Conservation (phyloP, 2,888 invertebrate genomes). For the Nematopogon swammerdamellus region DNA sequence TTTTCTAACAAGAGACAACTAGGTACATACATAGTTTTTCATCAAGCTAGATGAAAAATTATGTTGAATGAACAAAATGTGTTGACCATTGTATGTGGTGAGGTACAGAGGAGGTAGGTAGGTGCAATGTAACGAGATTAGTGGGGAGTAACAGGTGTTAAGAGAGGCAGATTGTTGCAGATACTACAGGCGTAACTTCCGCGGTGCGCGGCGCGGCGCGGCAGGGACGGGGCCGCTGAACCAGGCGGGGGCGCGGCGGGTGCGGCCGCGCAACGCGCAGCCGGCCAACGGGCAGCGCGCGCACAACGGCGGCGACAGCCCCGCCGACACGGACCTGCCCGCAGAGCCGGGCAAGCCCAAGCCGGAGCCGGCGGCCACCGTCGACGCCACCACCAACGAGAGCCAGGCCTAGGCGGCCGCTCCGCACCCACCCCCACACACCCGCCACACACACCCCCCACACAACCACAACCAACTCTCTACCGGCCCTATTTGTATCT, state of each 20-base stretch:
- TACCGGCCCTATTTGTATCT: too few relatives aligned
- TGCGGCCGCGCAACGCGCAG: slow-evolving; percentile 33
- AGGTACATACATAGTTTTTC: too few relatives aligned
- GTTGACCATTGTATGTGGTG: too few relatives aligned
- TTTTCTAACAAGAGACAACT: too few relatives aligned
- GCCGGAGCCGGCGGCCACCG: slow-evolving; percentile 33
- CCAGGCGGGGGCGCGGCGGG: slow-evolving; percentile 35
- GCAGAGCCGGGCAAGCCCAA: slow-evolving; percentile 28
- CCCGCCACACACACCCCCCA: too few relatives aligned
- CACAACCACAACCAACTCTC: too few relatives aligned
- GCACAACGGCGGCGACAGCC: slow-evolving; percentile 30
- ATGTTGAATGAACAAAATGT: too few relatives aligned
- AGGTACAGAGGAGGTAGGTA: too few relatives aligned
- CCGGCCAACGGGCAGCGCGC: slow-evolving; percentile 20
- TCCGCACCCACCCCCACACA: too few relatives aligned
- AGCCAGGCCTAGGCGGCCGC: slow-evolving; percentile 46
- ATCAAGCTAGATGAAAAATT: too few relatives aligned
- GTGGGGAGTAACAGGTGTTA: too few relatives aligned
- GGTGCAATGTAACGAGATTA: too few relatives aligned
- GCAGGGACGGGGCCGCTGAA: slow-evolving; percentile 40
- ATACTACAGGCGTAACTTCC: slow-evolving; percentile 74
- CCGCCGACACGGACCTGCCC: slow-evolving; percentile 9
- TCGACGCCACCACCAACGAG: slow-evolving; percentile 47
- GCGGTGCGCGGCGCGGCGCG: slow-evolving; percentile 61
- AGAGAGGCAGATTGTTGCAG: slow-evolving; percentile 28